phyloP scores from a whole-genome alignment of 1,140 invertebrate genomes.

The Drosophila sechellia region DNA sequence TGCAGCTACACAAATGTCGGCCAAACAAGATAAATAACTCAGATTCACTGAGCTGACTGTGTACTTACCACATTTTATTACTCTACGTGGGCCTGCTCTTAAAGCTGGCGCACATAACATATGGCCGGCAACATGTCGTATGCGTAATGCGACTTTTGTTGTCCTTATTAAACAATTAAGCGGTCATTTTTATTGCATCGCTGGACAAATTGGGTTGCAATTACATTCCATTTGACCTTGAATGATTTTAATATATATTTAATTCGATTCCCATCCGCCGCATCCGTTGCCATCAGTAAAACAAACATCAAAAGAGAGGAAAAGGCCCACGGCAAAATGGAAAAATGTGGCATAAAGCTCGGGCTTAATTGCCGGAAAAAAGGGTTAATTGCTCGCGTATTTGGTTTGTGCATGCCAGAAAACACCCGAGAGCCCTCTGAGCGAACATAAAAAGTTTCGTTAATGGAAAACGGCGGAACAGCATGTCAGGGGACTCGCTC shows the following conservation, averaged over 20 bases:
- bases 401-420: slow-evolving; percentile 41
- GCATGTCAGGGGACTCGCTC: slow-evolving; percentile 8
- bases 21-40: slow-evolving; percentile 19
- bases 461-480: slow-evolving; percentile 35
- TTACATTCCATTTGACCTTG: slow-evolving; percentile 42
- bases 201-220: slow-evolving; percentile 49
- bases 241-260: slow-evolving; percentile 34
- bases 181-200: slow-evolving; percentile 46
- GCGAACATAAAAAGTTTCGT: slow-evolving; percentile 41
- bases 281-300: slow-evolving; percentile 11
- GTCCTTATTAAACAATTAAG: slow-evolving; percentile 35
- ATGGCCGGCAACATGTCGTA: slow-evolving; percentile 48
- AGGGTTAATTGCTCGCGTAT: slow-evolving; percentile 52
- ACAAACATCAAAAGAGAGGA: slow-evolving; percentile 39
- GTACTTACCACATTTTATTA: slow-evolving; percentile 12
- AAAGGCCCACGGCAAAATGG: slow-evolving; percentile 16
- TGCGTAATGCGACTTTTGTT: slow-evolving; percentile 43
- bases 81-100: slow-evolving; percentile 43
- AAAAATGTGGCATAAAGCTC: slow-evolving; percentile 42
- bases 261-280: slow-evolving; percentile 14
- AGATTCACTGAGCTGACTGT: slow-evolving; percentile 19
- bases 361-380: slow-evolving; percentile 50
- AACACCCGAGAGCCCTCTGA: slow-evolving; percentile 35
- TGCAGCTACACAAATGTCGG: background rate
- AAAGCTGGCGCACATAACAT: slow-evolving; percentile 22